Evolutionary conservation across 2,888 invertebrate species (phyloP).

Genomic region (Hecatera dysodea): DNA sequence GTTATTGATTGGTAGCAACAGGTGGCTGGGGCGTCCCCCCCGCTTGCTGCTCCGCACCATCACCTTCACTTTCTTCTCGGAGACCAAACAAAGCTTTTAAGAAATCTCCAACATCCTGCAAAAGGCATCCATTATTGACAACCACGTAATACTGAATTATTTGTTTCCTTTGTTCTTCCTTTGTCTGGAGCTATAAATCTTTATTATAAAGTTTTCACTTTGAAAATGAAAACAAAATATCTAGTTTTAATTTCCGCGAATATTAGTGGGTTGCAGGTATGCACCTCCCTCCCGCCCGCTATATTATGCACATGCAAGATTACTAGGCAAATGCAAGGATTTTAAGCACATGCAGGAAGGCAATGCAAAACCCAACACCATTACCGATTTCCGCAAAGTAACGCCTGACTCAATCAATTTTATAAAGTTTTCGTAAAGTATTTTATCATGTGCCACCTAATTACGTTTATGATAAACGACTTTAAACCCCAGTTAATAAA

Average conservation of each 20-base stretch:
- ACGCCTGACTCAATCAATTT: too few species aligned
- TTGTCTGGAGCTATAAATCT: conserved; percentile 28
- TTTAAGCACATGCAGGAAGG: too few species aligned
- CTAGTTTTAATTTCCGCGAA: too few species aligned
- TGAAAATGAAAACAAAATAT: too few species aligned
- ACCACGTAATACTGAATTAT: conserved; percentile 29
- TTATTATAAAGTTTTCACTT: conserved; percentile 25
- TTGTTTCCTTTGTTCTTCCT: conserved; percentile 26
- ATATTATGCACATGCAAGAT: too few species aligned
- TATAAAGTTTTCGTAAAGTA: conserved; percentile 16
- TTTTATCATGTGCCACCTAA: conserved; percentile 36
- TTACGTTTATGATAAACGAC: conserved; percentile 50
- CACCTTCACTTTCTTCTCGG: conserved; percentile 80
- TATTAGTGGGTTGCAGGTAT: too few species aligned
- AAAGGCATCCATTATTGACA: conserved; percentile 48
- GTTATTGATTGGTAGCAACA: conserved; percentile 89
- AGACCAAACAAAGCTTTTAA: conserved; percentile 61
- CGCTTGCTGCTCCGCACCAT: conserved; percentile 71
- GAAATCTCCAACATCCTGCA: conserved; percentile 45
- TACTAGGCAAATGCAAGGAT: too few species aligned
- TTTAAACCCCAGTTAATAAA: conserved; percentile 41
- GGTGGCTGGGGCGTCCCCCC: conserved; percentile 86
- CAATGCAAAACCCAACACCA: too few species aligned
- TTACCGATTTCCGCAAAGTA: too few species aligned
- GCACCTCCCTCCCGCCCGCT: too few species aligned